Evolutionary conservation across 2,797 vertebrate species (phyloP).

Genomic region (Lophura swinhoii): DNA sequence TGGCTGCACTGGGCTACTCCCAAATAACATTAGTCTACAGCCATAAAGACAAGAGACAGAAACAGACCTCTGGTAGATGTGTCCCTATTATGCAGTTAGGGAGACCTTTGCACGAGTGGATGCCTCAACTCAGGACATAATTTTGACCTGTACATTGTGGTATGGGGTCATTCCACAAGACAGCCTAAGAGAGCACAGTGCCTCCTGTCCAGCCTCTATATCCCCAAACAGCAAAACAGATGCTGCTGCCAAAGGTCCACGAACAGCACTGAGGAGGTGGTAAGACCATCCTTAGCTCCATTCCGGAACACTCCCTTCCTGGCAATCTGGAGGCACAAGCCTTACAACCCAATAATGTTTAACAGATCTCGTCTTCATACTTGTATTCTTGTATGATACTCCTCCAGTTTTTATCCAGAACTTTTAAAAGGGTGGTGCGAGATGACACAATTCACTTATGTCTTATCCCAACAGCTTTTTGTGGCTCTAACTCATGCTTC

Average conservation of each 20-base stretch:
- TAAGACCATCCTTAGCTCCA: background rate
- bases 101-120: background rate
- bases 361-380: background rate
- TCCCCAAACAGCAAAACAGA: background rate
- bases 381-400: background rate
- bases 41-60: background rate
- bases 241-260: too few species aligned
- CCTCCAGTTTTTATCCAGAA: background rate
- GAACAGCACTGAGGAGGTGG: background rate
- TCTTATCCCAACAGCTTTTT: background rate
- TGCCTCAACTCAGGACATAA: background rate
- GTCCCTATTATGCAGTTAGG: background rate
- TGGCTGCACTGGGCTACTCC: background rate
- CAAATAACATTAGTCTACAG: background rate
- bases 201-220: background rate
- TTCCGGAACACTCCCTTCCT: background rate
- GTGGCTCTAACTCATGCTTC: background rate
- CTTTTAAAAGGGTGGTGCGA: background rate
- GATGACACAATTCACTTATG: background rate
- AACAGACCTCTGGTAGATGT: background rate
- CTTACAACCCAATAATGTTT: background rate
- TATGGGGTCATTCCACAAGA: background rate
- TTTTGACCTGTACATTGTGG: accelerated
- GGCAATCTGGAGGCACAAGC: background rate
- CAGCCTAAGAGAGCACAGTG: background rate